phyloP scores from a whole-genome alignment of 1,140 invertebrate species.

The Rhyacophila brunnea region DNA sequence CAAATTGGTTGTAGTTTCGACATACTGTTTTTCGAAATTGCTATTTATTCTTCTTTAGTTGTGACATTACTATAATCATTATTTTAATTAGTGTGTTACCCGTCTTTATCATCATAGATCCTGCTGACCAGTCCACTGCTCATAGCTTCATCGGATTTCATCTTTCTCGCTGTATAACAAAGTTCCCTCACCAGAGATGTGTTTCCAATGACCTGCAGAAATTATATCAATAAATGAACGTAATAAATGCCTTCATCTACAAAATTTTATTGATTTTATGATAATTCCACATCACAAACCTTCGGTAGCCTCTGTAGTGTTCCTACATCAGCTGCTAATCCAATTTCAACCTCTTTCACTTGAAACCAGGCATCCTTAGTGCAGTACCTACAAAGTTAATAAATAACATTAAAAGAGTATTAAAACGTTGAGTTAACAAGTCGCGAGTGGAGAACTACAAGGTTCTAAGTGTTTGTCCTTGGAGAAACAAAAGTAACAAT shows the following conservation, averaged over 20 bases:
- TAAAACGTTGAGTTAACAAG: too few relatives aligned
- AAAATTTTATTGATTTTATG: neutral
- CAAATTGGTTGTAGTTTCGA: too few relatives aligned
- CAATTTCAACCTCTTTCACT: constrained; percentile 84
- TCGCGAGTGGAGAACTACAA: too few relatives aligned
- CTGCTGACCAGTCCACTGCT: constrained; percentile 73
- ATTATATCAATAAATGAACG: too few relatives aligned
- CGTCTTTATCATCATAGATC: constrained; percentile 69
- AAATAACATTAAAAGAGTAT: neutral
- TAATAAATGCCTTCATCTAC: neutral
- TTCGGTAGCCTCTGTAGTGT: constrained; percentile 92
- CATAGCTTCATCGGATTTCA: constrained; percentile 78
- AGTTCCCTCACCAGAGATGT: constrained; percentile 85
- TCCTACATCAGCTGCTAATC: constrained; percentile 93
- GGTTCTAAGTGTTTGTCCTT: too few relatives aligned
- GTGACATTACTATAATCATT: too few relatives aligned
- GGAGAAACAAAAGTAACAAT: too few relatives aligned
- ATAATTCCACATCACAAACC: constrained; percentile 37
- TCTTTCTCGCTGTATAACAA: constrained; percentile 81
- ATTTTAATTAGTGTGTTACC: too few relatives aligned
- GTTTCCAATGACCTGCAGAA: constrained; percentile 71
- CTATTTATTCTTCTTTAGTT: too few relatives aligned
- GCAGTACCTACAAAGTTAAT: constrained; percentile 71
- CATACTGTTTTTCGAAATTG: too few relatives aligned
- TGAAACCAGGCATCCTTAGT: constrained; percentile 89